phyloP scores from a whole-genome alignment of 1,140 invertebrate species.

The Drosophila oshimai region DNA sequence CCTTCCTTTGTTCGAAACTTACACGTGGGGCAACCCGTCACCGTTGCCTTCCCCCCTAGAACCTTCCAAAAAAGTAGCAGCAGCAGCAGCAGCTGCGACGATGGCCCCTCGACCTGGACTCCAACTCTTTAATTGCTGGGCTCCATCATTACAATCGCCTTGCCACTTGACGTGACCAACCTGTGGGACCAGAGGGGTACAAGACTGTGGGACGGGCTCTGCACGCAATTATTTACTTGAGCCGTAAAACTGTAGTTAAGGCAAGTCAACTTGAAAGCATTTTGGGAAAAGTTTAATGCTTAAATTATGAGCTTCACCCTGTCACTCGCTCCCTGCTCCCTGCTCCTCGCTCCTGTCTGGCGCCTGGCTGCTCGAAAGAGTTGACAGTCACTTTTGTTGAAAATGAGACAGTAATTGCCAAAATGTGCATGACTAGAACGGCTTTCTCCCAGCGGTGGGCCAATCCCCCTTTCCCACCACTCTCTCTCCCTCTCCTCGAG shows the following conservation, averaged over 20 bases:
- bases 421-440: conserved; percentile 69
- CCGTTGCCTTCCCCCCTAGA: not conserved
- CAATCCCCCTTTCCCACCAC: not conserved
- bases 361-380: conserved; percentile 43
- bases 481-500: not conserved
- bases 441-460: conserved; percentile 28
- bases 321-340: conserved; percentile 2
- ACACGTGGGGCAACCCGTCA: conserved; percentile 20
- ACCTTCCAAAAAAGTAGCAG: not conserved
- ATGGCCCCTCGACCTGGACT: conserved; percentile 21
- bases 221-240: conserved; percentile 78
- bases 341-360: not conserved
- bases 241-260: conserved; percentile 80
- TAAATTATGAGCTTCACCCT: conserved; percentile 74
- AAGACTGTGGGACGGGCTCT: conserved; percentile 12
- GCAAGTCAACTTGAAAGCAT: conserved; percentile 80
- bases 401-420: conserved; percentile 78
- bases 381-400: conserved; percentile 78
- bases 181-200: not conserved
- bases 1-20: conserved; percentile 67
- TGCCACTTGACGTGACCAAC: conserved; percentile 47
- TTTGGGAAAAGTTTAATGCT: conserved; percentile 78
- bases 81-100: conserved; percentile 34
- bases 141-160: conserved; percentile 74
- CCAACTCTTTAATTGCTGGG: conserved; percentile 68